Evolutionary conservation across 2,113 vertebrate species (phyloP).

Genomic region (Pelmatolapia mariae): DNA sequence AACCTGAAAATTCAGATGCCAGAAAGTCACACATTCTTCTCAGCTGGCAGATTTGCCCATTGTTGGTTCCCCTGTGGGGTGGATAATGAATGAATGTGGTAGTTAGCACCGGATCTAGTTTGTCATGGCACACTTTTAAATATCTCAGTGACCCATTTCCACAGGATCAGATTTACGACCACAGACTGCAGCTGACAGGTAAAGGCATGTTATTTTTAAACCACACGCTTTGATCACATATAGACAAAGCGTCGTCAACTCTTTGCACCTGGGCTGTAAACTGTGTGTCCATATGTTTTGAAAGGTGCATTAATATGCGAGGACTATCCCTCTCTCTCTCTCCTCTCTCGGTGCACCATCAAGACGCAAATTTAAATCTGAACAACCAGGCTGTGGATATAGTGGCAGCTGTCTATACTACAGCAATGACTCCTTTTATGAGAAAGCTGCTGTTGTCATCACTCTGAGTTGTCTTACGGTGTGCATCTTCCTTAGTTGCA

Average conservation of each 20-base stretch:
- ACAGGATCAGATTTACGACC: slow-evolving; percentile 28
- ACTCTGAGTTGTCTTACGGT: neutral
- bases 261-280: neutral
- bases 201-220: slow-evolving; percentile 21
- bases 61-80: neutral
- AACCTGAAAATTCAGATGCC: neutral
- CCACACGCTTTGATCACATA: neutral
- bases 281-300: neutral
- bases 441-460: neutral
- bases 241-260: neutral
- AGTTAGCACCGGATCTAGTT: neutral
- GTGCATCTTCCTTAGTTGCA: neutral
- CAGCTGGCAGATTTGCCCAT: slow-evolving; percentile 2
- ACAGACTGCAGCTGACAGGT: slow-evolving; percentile 34
- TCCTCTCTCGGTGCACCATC: neutral
- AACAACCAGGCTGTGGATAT: neutral
- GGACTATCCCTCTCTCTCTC: neutral
- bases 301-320: neutral
- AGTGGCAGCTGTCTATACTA: neutral
- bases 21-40: neutral
- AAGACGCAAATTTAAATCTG: neutral
- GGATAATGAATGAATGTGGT: slow-evolving; percentile 2
- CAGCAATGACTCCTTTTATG: neutral
- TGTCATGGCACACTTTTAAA: slow-evolving; percentile 7
- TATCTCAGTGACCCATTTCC: slow-evolving; percentile 42